Evolutionary conservation across 1,140 invertebrate genomes (phyloP), one percentile per base, ranked within the genome.

Genomic region (Zaprionus gabonicus): DNA sequence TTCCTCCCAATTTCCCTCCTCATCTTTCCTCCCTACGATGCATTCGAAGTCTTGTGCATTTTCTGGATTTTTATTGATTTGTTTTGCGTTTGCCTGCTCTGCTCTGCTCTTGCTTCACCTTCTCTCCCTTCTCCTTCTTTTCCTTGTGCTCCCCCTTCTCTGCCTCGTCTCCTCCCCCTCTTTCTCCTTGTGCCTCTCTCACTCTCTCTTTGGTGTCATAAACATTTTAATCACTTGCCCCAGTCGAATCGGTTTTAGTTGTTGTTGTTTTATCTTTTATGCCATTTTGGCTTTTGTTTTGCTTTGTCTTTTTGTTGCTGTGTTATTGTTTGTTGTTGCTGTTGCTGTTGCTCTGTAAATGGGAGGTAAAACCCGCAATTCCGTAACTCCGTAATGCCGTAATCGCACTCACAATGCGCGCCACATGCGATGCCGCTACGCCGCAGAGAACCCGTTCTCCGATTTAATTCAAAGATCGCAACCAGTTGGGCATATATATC

Each of bases 221-320:
- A 73, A 67, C 31, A 34, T 73, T 67, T 73, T 67, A 73, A 67
- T 73, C 71, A 53, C 59, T 71, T 55, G 69, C 28, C 51, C 51
- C 44, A 67, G 63, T 56, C 44, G 63, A 64, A 60, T 73, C 58
- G 15, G 5, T 59, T 51, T 10, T 38, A 44, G 20, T 70, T 62
- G 13, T 28, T 60, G 17, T 63, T 63, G 17, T 38, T 25, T 51
- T 51, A 51, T 51, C 20, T 51, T 46, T 51, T 51, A 51, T 51
- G 46, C 20, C 46, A 25, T 51, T 46, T 53, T 13, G 13, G 38
- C 41, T 44, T 15, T 70, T 55, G 58, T 66, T 72, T 59, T 53
- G 38, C 55, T 55, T 27, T 23, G 34, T 31, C 27, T 38, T 12
- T 49, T 63, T 63, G 44, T 51, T 62, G 31, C 7, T 10, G 31